phyloP scores from a whole-genome alignment of 2,113 vertebrate genomes.

The Paramormyrops kingsleyae region DNA sequence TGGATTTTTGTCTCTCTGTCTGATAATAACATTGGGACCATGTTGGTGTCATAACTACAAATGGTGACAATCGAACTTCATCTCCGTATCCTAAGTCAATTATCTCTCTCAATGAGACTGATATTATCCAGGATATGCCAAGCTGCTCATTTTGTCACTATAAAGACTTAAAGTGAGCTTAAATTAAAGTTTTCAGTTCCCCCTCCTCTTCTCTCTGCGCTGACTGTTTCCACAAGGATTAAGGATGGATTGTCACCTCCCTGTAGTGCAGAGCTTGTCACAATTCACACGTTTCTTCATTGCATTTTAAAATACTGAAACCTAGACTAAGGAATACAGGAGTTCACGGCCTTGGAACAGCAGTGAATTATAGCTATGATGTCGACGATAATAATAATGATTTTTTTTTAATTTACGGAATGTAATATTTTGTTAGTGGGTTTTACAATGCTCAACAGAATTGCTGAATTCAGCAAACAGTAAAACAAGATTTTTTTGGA shows the following conservation, averaged over 20 bases:
- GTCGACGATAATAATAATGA: neutral
- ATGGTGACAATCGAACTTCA: constrained; percentile 82
- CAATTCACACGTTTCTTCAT: neutral
- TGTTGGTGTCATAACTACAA: constrained; percentile 80
- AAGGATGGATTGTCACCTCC: neutral
- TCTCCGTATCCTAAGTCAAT: constrained; percentile 79
- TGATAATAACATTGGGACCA: constrained; percentile 79
- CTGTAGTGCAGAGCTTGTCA: neutral
- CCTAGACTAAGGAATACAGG: neutral
- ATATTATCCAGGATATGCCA: constrained; percentile 11
- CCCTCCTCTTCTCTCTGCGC: neutral
- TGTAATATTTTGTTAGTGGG: neutral
- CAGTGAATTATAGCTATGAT: neutral
- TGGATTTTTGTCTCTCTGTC: constrained; percentile 83
- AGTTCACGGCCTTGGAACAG: neutral
- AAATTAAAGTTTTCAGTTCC: constrained; percentile 17
- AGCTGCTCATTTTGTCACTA: constrained; percentile 10
- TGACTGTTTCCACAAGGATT: constrained; percentile 3
- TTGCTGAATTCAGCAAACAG: neutral
- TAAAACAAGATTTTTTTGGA: neutral
- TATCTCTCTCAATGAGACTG: constrained; percentile 59
- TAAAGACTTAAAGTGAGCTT: constrained; percentile 14
- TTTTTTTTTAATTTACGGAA: neutral
- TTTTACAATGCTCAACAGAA: neutral
- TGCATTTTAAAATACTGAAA: neutral